Base-by-base conservation (phyloP, 2,797 vertebrate genomes). In the Hoplostethus mediterraneus region DNA sequence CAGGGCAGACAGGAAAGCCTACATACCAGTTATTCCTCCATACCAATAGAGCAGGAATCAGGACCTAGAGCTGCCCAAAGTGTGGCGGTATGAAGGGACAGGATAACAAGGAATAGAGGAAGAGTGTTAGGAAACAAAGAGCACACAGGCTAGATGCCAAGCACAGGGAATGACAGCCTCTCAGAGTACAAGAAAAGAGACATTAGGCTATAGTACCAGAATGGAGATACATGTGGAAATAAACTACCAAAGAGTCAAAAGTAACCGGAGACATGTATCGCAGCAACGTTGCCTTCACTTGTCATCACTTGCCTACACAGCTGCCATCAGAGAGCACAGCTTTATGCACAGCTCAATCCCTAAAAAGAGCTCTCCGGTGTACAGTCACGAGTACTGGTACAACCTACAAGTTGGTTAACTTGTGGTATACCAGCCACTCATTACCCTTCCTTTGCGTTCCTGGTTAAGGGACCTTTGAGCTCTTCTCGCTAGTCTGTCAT, bases 21-120 rank as follows among this genome's bases (percentile, higher is more conserved):
- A 97, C 97, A 67, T 97, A 97, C 97, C 97, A 83, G 89, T 97
- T 95, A 98, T 84, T 99, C 97, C 93, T 97, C 97, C 95, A 97
- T 94, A 94, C 96, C 97, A 94, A 97, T 94, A 94, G 96, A 97
- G 93, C 97, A 97, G 95, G 97, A 95, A 88, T 97, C 96, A 3
- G 96, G 96, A 94, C 96, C 97, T 89, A 97, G 93, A 90, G 96
- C 97, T 98, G 96, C 86, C 92, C 94, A 90, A 82, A 93, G 89
- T 77, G 95, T 92, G 90, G 85, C n/a, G 42, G 81, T 31, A 64
- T 3, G 36, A 70, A 89, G 66, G 68, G 79, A 84, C 67, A 87
- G 67, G 77, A 72, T 12, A 65, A 90, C 77, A 91, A 83, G 75
- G 77, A 90, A 88, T 47, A 64, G 61, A 80, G 75, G 71, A 86